Evolutionary conservation across 2,888 invertebrate species (phyloP).

Genomic region (Syrista parreyssii): DNA sequence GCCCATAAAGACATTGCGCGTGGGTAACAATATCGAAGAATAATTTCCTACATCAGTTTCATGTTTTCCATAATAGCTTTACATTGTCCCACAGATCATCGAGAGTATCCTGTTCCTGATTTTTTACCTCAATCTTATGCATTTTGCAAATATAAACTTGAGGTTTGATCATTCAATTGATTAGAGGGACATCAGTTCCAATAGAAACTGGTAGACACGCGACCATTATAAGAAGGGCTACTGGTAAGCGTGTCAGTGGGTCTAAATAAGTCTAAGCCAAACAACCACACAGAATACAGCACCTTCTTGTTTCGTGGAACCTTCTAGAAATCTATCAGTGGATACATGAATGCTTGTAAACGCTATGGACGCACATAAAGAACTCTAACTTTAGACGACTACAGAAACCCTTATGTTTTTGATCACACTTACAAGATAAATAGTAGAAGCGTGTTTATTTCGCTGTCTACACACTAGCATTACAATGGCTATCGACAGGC

Average conservation of each 20-base stretch:
- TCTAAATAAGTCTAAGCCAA: neutral
- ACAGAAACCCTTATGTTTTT: neutral
- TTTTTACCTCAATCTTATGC: neutral
- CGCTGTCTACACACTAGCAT: constrained; percentile 39
- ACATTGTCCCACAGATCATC: neutral
- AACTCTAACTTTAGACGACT: neutral
- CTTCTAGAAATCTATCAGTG: neutral
- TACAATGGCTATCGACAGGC: constrained; percentile 51
- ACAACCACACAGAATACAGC: neutral
- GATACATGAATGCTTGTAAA: neutral
- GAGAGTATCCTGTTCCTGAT: neutral
- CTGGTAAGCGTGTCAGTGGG: neutral
- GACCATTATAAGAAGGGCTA: neutral
- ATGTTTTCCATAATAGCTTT: neutral
- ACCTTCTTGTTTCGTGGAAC: neutral
- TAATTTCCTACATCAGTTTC: no score
- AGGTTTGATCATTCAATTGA: neutral
- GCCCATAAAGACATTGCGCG: no score
- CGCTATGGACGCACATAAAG: neutral
- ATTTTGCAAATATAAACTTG: neutral
- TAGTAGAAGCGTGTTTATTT: constrained; percentile 39
- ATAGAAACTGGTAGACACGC: neutral
- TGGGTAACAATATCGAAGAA: no score
- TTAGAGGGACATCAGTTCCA: neutral
- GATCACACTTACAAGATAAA: neutral